Conservation (phyloP, 2,113 vertebrate genomes). For the Cyprinodon tularosa region DNA sequence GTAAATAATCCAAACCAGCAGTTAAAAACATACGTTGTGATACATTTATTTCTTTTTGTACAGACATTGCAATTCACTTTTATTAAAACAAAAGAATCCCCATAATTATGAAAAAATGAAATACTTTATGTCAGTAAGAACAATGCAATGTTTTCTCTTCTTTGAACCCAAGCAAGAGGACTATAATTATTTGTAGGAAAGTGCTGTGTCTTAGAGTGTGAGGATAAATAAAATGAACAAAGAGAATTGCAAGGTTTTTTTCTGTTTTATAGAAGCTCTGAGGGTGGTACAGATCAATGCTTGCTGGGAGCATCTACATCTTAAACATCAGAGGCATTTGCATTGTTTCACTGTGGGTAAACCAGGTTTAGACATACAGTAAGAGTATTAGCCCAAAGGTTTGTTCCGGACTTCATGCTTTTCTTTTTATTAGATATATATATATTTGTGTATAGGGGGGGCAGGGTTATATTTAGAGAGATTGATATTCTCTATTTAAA, state of each 20-base stretch:
- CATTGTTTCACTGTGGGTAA: slow-evolving; percentile 73
- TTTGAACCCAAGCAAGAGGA: neutral
- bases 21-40: neutral
- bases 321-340: slow-evolving; percentile 72
- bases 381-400: slow-evolving; percentile 66
- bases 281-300: slow-evolving; percentile 62
- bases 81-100: neutral
- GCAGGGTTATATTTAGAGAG: slow-evolving; percentile 61
- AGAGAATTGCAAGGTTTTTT: slow-evolving; percentile 40
- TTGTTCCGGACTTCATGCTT: slow-evolving; percentile 43
- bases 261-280: slow-evolving; percentile 50
- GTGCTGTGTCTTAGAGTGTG: slow-evolving; percentile 17
- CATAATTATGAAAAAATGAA: neutral
- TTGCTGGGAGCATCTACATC: slow-evolving; percentile 61
- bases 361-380: slow-evolving; percentile 54
- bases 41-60: neutral
- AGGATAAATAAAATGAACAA: slow-evolving; percentile 29
- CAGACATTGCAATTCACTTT: slow-evolving; percentile 1
- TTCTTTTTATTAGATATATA: slow-evolving; percentile 50
- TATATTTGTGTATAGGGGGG: slow-evolving; percentile 44
- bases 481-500: slow-evolving; percentile 68
- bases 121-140: neutral
- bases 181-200: slow-evolving; percentile 6
- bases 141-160: neutral
- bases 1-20: neutral